These are phyloP conservation scores for Bubo bubo DNA, from an alignment of 2,113 vertebrate genomes.

Conservation along the genomic window DNA sequence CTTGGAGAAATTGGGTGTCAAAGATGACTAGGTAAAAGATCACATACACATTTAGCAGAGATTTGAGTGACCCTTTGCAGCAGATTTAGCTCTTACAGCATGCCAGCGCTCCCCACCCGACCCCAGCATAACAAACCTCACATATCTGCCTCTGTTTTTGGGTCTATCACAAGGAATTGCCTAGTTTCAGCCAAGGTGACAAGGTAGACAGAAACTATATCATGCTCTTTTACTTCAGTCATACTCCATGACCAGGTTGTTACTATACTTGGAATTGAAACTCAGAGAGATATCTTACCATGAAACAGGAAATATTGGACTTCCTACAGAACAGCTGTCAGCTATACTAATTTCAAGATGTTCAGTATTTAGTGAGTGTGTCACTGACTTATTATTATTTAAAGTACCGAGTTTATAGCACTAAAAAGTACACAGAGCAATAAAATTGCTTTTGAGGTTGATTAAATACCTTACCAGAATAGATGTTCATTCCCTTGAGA, in stretches of 20 bases:
- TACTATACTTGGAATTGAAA: neutral
- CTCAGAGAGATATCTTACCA: neutral
- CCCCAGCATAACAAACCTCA: neutral
- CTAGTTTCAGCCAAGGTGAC: neutral
- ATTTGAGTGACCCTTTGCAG: neutral
- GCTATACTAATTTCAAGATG: neutral
- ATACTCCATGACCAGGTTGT: neutral
- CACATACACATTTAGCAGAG: neutral
- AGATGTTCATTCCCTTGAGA: neutral
- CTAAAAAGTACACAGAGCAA: neutral
- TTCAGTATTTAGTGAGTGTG: neutral
- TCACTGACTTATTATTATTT: neutral
- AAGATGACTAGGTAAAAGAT: neutral
- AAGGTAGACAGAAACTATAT: neutral
- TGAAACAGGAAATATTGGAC: neutral
- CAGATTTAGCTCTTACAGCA: neutral
- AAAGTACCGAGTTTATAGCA: neutral
- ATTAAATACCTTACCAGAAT: neutral
- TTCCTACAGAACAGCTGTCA: neutral
- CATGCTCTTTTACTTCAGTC: neutral
- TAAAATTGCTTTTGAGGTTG: conserved; percentile 12
- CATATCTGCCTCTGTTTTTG: neutral
- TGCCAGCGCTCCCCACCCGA: rapidly evolving
- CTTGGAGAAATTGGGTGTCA: neutral
- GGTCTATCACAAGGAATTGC: neutral